These are phyloP conservation scores for Phylloscopus trochilus DNA, from an alignment of 2,113 vertebrate genomes.

Conservation along the genomic window DNA sequence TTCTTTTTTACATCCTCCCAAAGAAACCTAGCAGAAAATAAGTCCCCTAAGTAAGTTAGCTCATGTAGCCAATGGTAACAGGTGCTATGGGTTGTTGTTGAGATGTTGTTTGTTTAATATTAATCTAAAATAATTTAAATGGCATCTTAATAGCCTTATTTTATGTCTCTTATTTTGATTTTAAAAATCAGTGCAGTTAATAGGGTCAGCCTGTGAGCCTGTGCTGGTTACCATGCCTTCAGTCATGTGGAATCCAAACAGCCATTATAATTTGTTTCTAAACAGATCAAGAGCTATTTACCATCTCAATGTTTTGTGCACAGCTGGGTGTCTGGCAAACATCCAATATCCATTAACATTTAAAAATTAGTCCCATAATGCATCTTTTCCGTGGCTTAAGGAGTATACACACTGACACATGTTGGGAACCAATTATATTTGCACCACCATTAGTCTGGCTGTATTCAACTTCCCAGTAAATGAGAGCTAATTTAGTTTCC, in stretches of 20 bases:
- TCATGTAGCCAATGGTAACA: slow-evolving; percentile 52
- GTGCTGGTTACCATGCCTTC: slow-evolving; percentile 73
- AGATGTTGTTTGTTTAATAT: slow-evolving; percentile 57
- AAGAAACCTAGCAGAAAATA: slow-evolving; percentile 8
- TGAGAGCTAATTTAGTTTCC: slow-evolving; percentile 78
- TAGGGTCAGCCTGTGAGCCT: slow-evolving; percentile 71
- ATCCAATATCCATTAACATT: slow-evolving; percentile 84
- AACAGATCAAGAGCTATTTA: slow-evolving; percentile 86
- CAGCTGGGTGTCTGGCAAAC: slow-evolving; percentile 83
- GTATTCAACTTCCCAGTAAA: slow-evolving; percentile 76
- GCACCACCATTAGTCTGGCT: slow-evolving; percentile 75
- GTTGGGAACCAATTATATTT: slow-evolving; percentile 80
- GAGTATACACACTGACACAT: slow-evolving; percentile 76
- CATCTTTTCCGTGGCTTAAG: slow-evolving; percentile 77
- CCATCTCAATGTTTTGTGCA: slow-evolving; percentile 80
- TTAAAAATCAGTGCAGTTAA: slow-evolving; percentile 67
- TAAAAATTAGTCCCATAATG: slow-evolving; percentile 85
- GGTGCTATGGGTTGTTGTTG: slow-evolving; percentile 34
- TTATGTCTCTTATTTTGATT: slow-evolving; percentile 60
- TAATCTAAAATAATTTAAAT: slow-evolving; percentile 69
- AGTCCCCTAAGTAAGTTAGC: background rate
- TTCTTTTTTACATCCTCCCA: slow-evolving; percentile 31
- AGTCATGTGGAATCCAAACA: slow-evolving; percentile 77
- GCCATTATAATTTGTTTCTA: slow-evolving; percentile 84
- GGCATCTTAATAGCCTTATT: slow-evolving; percentile 49